Evolutionary conservation across 2,888 invertebrate genomes (phyloP).

Genomic region (Hyles lineata): DNA sequence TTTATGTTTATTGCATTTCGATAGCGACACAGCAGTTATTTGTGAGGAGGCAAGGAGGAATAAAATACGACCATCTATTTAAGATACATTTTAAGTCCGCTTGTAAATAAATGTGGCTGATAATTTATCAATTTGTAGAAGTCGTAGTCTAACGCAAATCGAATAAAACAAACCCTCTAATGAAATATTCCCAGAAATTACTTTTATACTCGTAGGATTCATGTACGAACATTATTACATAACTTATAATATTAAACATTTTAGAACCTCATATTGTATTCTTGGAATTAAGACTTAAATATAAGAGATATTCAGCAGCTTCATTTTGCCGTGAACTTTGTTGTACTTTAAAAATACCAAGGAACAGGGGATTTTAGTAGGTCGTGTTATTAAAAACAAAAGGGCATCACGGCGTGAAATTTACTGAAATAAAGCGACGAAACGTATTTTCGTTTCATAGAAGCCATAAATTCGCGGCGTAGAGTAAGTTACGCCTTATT

Average conservation of each 20-base stretch:
- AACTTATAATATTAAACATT: too few species aligned
- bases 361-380: background rate
- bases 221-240: too few species aligned
- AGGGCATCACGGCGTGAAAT: constrained; percentile 67
- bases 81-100: background rate
- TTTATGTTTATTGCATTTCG: constrained; percentile 51
- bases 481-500: constrained; percentile 78
- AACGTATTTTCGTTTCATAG: constrained; percentile 63
- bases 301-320: background rate
- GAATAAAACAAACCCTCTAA: background rate
- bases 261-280: too few species aligned
- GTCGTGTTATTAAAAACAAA: constrained; percentile 40
- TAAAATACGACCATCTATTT: constrained; percentile 17
- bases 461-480: constrained; percentile 63
- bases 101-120: background rate
- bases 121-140: background rate
- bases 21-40: constrained; percentile 41
- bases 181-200: background rate
- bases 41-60: constrained; percentile 36
- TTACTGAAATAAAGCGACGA: constrained; percentile 62
- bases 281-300: too few species aligned
- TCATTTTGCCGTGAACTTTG: background rate
- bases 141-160: background rate
- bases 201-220: too few species aligned
- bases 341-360: background rate